phyloP scores from a whole-genome alignment of 2,113 vertebrate species.

The Semnornis frantzii region DNA sequence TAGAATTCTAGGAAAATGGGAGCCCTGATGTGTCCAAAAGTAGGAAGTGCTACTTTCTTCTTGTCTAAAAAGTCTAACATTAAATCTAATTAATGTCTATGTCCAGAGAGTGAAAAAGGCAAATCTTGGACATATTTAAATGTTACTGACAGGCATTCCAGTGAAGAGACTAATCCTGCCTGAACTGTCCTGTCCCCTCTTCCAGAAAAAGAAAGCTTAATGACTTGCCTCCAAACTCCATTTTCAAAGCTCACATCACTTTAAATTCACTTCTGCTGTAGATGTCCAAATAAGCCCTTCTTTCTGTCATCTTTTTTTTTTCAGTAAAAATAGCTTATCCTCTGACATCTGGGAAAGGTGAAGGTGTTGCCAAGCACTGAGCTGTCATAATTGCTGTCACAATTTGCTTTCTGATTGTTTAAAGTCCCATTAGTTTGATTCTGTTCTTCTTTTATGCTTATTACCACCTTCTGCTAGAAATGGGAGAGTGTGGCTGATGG shows the following conservation, averaged over 20 bases:
- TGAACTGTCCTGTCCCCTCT: neutral
- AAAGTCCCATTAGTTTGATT: slow-evolving; percentile 17
- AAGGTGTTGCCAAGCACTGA: slow-evolving; percentile 59
- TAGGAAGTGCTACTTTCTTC: neutral
- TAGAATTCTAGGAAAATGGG: neutral
- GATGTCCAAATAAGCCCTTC: slow-evolving; percentile 36
- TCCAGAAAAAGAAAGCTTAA: neutral
- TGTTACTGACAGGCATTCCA: neutral
- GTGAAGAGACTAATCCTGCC: neutral
- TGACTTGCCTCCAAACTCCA: neutral
- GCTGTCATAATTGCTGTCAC: slow-evolving; percentile 52
- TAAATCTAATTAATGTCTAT: neutral
- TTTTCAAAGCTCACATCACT: slow-evolving; percentile 13
- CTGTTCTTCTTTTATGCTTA: slow-evolving; percentile 30
- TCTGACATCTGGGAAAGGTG: slow-evolving; percentile 64
- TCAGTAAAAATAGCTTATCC: slow-evolving; percentile 56
- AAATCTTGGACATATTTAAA: neutral
- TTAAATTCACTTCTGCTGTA: slow-evolving; percentile 49
- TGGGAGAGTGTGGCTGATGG: neutral
- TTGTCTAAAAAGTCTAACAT: neutral
- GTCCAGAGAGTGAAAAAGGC: neutral
- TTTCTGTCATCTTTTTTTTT: slow-evolving; percentile 27
- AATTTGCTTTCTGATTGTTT: slow-evolving; percentile 42
- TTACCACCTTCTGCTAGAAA: slow-evolving; percentile 28
- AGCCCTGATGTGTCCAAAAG: neutral